Evolutionary conservation across 2,797 vertebrate species (phyloP).

Genomic region (Sphenodon punctatus): DNA sequence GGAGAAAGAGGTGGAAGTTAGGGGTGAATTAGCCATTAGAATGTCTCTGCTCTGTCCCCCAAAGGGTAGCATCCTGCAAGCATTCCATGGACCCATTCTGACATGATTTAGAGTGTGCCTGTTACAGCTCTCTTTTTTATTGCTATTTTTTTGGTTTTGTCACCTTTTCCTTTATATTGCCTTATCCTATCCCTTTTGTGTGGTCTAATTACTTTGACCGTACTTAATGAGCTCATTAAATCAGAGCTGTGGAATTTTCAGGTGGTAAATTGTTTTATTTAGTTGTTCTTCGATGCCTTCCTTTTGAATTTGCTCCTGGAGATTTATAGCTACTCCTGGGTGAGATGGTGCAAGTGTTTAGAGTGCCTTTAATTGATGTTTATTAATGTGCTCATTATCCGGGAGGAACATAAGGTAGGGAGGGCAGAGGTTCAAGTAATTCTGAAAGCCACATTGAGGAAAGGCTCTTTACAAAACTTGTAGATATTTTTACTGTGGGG

Average conservation of each 20-base stretch:
- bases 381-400: not conserved
- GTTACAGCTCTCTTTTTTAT: too few species aligned
- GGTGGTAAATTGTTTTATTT: slow-evolving; percentile 25
- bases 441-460: not conserved
- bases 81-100: too few species aligned
- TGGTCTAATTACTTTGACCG: slow-evolving; percentile 31
- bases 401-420: not conserved
- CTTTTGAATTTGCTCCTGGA: not conserved
- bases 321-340: not conserved
- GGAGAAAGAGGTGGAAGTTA: too few species aligned
- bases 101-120: too few species aligned
- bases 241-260: slow-evolving; percentile 10
- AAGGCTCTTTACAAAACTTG: not conserved
- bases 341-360: not conserved
- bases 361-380: not conserved
- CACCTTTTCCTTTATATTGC: too few species aligned
- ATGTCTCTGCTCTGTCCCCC: too few species aligned
- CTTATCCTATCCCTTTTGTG: not conserved
- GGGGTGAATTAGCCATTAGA: too few species aligned
- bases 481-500: not conserved
- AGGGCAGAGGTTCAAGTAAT: not conserved
- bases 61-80: too few species aligned
- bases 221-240: slow-evolving; percentile 49
- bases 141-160: too few species aligned
- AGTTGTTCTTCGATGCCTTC: not conserved